phyloP scores from a whole-genome alignment of 2,888 invertebrate genomes.

The Saturnia japonica region DNA sequence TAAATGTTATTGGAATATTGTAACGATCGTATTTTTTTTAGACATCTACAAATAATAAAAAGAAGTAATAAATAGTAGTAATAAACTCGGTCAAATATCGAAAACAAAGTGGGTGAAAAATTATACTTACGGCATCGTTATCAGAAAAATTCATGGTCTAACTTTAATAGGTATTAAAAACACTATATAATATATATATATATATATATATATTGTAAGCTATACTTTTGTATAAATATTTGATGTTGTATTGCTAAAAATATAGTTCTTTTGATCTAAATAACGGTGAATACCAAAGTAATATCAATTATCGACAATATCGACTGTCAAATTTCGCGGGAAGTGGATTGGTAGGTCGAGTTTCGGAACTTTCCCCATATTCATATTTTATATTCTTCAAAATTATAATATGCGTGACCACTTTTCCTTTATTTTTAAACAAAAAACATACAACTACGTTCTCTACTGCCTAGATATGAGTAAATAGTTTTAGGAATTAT shows the following conservation, averaged over 20 bases:
- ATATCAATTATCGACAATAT: too few relatives aligned
- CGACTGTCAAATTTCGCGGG: slow-evolving; percentile 66
- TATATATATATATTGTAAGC: neutral
- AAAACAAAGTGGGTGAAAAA: neutral
- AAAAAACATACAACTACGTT: too few relatives aligned
- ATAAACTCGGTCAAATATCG: neutral
- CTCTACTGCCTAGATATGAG: too few relatives aligned
- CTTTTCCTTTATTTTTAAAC: too few relatives aligned
- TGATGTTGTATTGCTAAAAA: neutral
- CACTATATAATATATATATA: neutral
- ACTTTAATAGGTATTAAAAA: neutral
- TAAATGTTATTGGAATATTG: neutral
- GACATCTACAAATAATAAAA: neutral
- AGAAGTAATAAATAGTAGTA: neutral
- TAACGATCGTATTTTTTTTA: neutral
- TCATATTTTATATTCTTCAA: too few relatives aligned
- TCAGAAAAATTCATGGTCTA: slow-evolving; percentile 70
- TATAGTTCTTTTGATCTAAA: neutral
- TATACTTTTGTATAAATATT: neutral
- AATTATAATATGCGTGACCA: too few relatives aligned
- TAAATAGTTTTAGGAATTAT: too few relatives aligned
- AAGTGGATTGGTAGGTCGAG: slow-evolving; percentile 18
- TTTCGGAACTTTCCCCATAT: too few relatives aligned
- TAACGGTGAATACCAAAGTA: too few relatives aligned
- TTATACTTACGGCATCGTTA: slow-evolving; percentile 74